Evolutionary conservation across 2,113 vertebrate species (phyloP), one percentile per base, ranked within the genome.

Genomic region (Tachuris rubrigastra): DNA sequence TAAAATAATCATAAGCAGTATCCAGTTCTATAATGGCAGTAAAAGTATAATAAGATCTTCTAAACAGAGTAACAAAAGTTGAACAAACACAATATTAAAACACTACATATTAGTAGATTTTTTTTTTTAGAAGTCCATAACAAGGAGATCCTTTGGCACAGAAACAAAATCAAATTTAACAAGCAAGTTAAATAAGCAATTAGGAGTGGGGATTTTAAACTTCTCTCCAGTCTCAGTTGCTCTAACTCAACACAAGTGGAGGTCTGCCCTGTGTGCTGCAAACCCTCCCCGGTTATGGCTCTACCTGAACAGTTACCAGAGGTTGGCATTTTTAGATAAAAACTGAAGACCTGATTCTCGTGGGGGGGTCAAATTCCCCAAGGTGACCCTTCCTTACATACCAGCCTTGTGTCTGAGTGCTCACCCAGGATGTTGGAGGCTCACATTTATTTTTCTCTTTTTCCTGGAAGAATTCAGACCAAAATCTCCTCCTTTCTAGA

Each of bases 141-240:
- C 95, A 96, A 97, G 96, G 96, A 96, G 94, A 94, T 97, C 93
- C 93, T 96, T 97, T 96, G 95, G 86, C 97, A 96, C 96, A 46
- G 44, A 37, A 96, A 93, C 94, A 96, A 97, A 97, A 96, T 94
- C 90, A 96, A 96, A 92, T 96, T 96, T 96, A 96, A 96, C 93
- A 90, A 94, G 83, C 23, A 7, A 92, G 97, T 98, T 96, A 97
- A 98, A 97, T 96, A 96, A 96, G 96, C 87, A 94, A 86, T 96
- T 97, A 96, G 94, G 92, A 95, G 84, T 84, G 60, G 50, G 62
- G 81, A 93, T 96, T 97, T 97, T 66, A 97, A 97, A 78, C 76
- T 68, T 37, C 56, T 84, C 90, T 85, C 46, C 62, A 78, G 56
- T 95, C 92, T 92, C 71, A 87, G 35, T 89, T 42, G 55, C 96